Conservation (phyloP, 2,113 vertebrate species). For the Cervus canadensis region DNA sequence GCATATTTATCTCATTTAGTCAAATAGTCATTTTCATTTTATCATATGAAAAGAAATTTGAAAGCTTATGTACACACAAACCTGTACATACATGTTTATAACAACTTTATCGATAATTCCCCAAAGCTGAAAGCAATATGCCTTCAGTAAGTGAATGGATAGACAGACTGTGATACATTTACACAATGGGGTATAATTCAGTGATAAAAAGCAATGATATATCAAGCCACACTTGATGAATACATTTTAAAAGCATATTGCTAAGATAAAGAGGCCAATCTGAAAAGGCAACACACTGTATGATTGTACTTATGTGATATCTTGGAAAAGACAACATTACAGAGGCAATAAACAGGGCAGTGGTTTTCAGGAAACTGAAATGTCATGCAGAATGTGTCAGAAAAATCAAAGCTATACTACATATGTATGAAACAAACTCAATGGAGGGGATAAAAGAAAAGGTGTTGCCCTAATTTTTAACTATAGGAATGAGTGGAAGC, state of each 20-base stretch:
- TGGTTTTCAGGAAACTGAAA: neutral
- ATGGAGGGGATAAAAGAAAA: neutral
- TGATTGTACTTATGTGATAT: neutral
- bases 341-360: neutral
- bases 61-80: neutral
- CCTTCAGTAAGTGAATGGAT: neutral
- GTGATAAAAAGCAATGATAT: neutral
- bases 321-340: neutral
- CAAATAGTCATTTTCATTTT: neutral
- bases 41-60: neutral
- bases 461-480: neutral
- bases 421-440: neutral
- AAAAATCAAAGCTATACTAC: neutral
- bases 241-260: neutral
- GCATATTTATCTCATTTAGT: neutral
- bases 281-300: neutral
- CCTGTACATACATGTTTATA: neutral
- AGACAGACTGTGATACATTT: neutral
- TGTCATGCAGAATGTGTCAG: neutral
- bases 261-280: neutral
- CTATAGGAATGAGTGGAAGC: neutral
- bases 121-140: neutral
- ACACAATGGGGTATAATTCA: neutral
- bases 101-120: neutral
- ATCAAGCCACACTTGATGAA: neutral